Percentiles rank a stretch among this genome's conserved stretches.
These are phyloP conservation scores for Dromaius novaehollandiae DNA, from an alignment of 2,113 vertebrate species.

Conservation along the genomic window DNA sequence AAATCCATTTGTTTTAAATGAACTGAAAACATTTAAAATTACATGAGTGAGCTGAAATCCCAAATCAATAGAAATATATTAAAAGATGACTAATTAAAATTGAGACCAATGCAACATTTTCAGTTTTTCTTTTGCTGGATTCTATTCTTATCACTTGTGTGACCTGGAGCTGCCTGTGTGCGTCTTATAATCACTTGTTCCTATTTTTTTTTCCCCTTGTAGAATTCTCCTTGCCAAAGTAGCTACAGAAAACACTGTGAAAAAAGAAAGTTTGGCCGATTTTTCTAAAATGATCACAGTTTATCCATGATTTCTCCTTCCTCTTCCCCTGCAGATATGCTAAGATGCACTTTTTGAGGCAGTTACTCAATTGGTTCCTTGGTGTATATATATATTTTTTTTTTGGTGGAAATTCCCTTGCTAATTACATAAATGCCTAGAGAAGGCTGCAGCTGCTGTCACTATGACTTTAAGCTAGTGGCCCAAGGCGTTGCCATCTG, in stretches of 20 bases:
- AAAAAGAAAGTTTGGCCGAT: background rate
- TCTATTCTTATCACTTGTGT: background rate
- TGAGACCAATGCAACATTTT: background rate
- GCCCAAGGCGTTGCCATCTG: background rate
- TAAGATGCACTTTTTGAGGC: background rate
- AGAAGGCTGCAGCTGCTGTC: background rate
- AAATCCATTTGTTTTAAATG: background rate
- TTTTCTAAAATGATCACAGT: background rate
- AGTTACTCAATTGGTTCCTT: fast-evolving
- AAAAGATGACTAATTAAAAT: background rate
- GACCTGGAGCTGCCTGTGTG: background rate
- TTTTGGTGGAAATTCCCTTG: background rate
- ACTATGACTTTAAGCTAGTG: background rate
- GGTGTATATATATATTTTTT: too few species aligned
- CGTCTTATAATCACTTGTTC: background rate
- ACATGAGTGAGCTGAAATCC: background rate
- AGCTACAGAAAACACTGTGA: background rate
- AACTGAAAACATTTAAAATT: background rate
- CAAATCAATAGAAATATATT: background rate
- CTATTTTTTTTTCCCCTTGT: background rate
- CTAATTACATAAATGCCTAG: background rate
- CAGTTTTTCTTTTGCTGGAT: background rate
- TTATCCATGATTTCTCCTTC: background rate
- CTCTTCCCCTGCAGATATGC: background rate
- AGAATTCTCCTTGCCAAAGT: background rate